These are phyloP conservation scores for Gorsachius goisagi DNA, from an alignment of 2,113 vertebrate genomes.

Conservation along the genomic window DNA sequence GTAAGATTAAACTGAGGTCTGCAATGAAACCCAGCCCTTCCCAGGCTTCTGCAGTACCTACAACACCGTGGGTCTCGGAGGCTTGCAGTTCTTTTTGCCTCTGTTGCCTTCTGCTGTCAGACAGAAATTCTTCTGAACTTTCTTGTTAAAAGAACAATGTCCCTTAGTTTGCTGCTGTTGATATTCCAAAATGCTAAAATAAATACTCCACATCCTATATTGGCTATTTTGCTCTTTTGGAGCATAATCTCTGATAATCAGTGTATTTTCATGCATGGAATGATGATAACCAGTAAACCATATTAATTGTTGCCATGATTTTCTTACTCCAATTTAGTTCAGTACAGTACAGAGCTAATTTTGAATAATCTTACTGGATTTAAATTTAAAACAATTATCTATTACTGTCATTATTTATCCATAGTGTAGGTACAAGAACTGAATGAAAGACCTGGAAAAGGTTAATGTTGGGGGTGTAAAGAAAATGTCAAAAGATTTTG, in stretches of 20 bases:
- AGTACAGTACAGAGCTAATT: not conserved
- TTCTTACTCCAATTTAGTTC: not conserved
- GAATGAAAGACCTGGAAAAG: not conserved
- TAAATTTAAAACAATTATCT: not conserved
- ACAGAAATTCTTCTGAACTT: not conserved
- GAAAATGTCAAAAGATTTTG: not conserved
- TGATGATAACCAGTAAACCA: not conserved
- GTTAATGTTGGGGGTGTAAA: not conserved
- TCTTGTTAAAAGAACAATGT: not conserved
- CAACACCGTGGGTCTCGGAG: not conserved
- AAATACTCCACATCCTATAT: not conserved
- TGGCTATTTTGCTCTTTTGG: not conserved
- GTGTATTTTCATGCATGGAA: not conserved
- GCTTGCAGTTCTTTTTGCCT: not conserved
- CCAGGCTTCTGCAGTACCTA: not conserved
- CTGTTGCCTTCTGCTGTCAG: not conserved
- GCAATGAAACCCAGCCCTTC: not conserved
- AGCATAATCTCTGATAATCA: not conserved
- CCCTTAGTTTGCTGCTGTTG: not conserved
- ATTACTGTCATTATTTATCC: not conserved
- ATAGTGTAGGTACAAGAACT: not conserved
- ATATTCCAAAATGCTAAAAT: not conserved
- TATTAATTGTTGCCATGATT: not conserved
- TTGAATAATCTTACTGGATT: not conserved
- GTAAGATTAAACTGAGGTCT: not conserved